Evolutionary conservation across 2,113 vertebrate species (phyloP).

Genomic region (Oreocharis arfaki): DNA sequence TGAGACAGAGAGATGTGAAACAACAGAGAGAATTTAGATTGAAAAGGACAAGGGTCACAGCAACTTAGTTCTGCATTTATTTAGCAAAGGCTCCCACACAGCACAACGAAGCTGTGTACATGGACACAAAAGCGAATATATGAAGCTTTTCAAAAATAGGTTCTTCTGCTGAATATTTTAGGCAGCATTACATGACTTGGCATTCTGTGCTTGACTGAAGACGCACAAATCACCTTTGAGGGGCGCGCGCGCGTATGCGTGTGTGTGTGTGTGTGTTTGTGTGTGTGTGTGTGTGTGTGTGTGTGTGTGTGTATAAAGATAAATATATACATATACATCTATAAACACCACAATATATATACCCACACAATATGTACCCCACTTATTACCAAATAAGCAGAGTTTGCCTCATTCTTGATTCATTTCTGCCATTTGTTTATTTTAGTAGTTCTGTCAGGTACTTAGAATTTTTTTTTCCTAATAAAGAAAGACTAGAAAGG

Average conservation of each 20-base stretch:
- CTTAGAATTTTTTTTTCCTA: slow-evolving; percentile 69
- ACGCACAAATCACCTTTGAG: neutral
- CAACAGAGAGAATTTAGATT: neutral
- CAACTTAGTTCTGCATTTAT: neutral
- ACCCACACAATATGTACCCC: neutral
- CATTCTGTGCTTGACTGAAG: neutral
- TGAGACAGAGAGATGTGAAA: neutral
- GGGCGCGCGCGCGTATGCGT: too few relatives aligned
- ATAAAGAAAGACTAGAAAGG: slow-evolving; percentile 83
- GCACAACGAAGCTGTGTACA: neutral
- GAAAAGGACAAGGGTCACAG: neutral
- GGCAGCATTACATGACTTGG: accelerated
- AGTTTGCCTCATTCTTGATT: neutral
- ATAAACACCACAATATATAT: too few relatives aligned
- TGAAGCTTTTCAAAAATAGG: neutral
- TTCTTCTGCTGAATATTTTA: neutral
- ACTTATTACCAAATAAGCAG: neutral
- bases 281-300: neutral
- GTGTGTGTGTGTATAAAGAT: neutral
- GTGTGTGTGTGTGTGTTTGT: neutral
- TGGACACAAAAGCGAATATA: neutral
- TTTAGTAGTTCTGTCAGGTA: slow-evolving; percentile 6
- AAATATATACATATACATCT: neutral
- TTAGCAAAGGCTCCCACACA: neutral
- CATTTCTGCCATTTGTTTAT: slow-evolving; percentile 13